Evolutionary conservation across 2,113 vertebrate genomes (phyloP).

Genomic region (Bubalus kerabau): DNA sequence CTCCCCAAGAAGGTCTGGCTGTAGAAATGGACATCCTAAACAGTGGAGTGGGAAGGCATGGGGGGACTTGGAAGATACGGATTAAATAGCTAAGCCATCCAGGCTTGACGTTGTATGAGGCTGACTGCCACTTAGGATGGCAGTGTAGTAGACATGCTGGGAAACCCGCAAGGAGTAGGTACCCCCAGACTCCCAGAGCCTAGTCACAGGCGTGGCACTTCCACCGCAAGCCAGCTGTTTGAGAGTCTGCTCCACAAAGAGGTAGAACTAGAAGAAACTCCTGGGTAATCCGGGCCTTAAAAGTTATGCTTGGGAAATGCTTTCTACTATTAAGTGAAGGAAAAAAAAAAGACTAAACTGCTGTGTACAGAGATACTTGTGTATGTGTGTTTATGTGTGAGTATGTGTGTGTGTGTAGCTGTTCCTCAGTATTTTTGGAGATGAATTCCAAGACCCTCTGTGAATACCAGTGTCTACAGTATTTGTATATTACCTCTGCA

Average conservation of each 20-base stretch:
- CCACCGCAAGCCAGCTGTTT: neutral
- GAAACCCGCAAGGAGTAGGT: neutral
- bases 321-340: neutral
- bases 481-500: neutral
- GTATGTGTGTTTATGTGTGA: neutral
- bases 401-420: neutral
- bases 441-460: neutral
- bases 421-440: neutral
- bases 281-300: neutral
- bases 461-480: neutral
- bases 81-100: neutral
- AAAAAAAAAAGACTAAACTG: neutral
- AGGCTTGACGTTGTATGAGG: neutral
- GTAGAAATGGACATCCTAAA: neutral
- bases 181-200: neutral
- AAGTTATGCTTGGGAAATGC: neutral
- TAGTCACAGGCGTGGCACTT: neutral
- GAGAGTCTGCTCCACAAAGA: neutral
- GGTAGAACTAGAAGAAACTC: neutral
- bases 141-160: neutral
- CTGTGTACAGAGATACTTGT: neutral
- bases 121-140: neutral
- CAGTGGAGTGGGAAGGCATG: accelerated
- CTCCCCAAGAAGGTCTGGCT: neutral
- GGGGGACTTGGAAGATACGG: too few species aligned